These are phyloP conservation scores for Stegophylla sp. DNA, from an alignment of 2,888 invertebrate genomes.

Conservation along the genomic window DNA sequence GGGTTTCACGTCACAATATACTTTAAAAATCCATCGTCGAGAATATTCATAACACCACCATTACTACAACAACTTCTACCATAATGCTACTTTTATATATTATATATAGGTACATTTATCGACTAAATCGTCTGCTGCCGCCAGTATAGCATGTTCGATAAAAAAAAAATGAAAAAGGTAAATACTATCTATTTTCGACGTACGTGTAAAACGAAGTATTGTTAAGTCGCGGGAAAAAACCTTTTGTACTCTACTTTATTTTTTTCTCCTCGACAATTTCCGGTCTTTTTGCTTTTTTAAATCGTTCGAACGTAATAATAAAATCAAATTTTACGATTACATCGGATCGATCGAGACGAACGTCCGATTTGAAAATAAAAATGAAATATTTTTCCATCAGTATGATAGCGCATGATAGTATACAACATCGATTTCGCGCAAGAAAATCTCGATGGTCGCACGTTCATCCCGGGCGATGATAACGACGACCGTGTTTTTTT, in stretches of 20 bases:
- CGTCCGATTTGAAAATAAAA: slow-evolving; percentile 13
- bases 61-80: not conserved
- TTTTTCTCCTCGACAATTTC: slow-evolving; percentile 23
- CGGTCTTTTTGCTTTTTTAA: slow-evolving; percentile 25
- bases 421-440: not conserved
- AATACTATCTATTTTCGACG: not conserved
- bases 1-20: not conserved
- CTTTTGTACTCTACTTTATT: slow-evolving; percentile 13
- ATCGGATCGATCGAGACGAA: not conserved
- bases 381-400: slow-evolving; percentile 13
- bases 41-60: not conserved
- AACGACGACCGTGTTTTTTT: slow-evolving; percentile 4
- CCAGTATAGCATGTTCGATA: not conserved
- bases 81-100: not conserved
- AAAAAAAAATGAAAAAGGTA: not conserved
- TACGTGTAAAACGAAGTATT: not conserved
- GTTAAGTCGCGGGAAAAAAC: not conserved
- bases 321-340: slow-evolving; percentile 34
- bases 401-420: not conserved
- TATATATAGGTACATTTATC: not conserved
- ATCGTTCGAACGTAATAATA: not conserved
- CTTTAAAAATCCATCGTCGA: not conserved
- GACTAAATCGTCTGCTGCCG: not conserved
- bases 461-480: slow-evolving; percentile 4
- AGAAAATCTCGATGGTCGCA: too few species aligned